Evolutionary conservation across 2,113 vertebrate genomes (phyloP).

Genomic region (Sarotherodon lohbergeri): DNA sequence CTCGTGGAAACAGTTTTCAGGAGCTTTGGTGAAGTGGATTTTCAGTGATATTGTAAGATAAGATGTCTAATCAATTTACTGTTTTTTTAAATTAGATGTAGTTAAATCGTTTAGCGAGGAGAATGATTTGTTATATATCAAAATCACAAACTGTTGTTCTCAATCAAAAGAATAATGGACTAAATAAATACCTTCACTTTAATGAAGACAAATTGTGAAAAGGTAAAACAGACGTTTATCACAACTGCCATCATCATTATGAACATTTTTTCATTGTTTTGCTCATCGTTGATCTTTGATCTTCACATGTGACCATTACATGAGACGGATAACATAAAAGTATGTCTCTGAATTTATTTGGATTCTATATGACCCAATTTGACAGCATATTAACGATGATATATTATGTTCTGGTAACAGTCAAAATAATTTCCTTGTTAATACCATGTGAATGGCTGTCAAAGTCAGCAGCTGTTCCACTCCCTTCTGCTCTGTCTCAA

Average conservation of each 20-base stretch:
- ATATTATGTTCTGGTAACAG: background rate
- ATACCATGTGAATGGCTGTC: background rate
- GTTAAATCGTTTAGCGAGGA: background rate
- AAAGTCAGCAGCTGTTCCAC: background rate
- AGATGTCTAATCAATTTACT: background rate
- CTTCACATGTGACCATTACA: background rate
- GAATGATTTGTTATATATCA: background rate
- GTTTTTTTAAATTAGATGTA: background rate
- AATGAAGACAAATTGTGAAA: background rate
- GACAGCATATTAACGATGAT: background rate
- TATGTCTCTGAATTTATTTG: background rate
- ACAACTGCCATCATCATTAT: background rate
- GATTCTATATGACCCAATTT: background rate
- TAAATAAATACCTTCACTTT: background rate
- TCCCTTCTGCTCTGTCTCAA: background rate
- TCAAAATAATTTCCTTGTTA: background rate
- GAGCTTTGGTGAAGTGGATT: background rate
- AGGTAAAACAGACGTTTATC: background rate
- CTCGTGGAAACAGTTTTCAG: background rate
- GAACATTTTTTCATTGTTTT: background rate
- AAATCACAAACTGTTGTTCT: background rate
- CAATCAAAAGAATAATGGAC: background rate
- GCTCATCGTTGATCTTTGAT: background rate
- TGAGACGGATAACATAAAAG: background rate
- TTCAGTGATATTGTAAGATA: background rate